Conservation (phyloP, 2,797 vertebrate genomes). For the Arctocebus calabarensis region DNA sequence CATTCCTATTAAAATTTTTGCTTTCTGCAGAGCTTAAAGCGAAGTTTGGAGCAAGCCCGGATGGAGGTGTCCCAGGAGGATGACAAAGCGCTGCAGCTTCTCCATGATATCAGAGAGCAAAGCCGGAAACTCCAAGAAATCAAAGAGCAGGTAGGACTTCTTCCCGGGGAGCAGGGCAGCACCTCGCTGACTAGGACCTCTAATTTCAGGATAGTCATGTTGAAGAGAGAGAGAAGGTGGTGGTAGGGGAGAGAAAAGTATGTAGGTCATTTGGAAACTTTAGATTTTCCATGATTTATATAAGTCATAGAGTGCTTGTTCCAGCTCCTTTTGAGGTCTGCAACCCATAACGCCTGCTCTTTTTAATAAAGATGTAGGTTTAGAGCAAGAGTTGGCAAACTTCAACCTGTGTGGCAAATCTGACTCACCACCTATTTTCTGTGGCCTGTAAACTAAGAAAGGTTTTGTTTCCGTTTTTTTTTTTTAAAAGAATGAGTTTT, state of each 20-base stretch:
- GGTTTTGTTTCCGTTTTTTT: not conserved
- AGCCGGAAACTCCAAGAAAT: constrained; percentile 99
- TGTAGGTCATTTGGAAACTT: constrained; percentile 57
- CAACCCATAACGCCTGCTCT: not conserved
- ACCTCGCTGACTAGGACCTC: constrained; percentile 10
- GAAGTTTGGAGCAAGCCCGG: constrained; percentile 98
- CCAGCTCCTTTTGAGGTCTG: constrained; percentile 2
- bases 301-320: not conserved
- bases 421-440: not conserved
- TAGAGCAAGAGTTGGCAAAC: not conserved
- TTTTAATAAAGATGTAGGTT: not conserved
- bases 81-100: constrained; percentile 98
- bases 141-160: constrained; percentile 96
- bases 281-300: not conserved
- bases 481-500: not conserved
- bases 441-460: not conserved
- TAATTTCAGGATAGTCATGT: not conserved
- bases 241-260: not conserved
- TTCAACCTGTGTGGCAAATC: not conserved
- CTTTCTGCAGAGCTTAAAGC: constrained; percentile 97
- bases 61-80: constrained; percentile 99
- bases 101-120: constrained; percentile 99
- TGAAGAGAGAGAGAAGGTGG: not conserved
- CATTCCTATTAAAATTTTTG: constrained; percentile 86
- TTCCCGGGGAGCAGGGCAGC: constrained; percentile 55